These are phyloP conservation scores for Coenobita brevimanus DNA, from an alignment of 1,140 invertebrate species.

Conservation along the genomic window DNA sequence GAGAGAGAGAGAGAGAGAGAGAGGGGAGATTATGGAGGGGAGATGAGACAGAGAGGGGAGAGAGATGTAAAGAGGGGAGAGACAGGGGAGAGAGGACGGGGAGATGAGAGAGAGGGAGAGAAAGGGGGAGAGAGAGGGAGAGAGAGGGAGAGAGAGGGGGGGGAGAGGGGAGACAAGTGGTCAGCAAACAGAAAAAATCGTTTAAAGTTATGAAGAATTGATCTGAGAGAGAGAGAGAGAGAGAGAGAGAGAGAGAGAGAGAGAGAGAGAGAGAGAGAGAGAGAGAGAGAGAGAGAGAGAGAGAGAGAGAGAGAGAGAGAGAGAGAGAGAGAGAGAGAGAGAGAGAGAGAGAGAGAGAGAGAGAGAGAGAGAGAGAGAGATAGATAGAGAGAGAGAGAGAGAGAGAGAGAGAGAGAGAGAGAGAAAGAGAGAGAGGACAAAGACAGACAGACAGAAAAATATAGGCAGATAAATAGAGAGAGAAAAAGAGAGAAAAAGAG, in stretches of 20 bases:
- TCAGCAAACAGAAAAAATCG: slow-evolving; percentile 38
- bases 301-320: neutral
- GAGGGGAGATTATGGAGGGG: neutral
- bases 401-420: neutral
- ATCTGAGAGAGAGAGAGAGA: slow-evolving; percentile 6
- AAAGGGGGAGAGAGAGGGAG: neutral
- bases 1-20: neutral
- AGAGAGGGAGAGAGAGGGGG: neutral
- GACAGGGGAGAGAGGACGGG: neutral
- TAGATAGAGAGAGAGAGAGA: neutral
- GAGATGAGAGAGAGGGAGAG: neutral
- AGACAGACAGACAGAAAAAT: too few species aligned
- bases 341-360: slow-evolving; percentile 9
- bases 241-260: neutral
- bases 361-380: too few species aligned
- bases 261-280: neutral
- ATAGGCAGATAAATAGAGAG: neutral
- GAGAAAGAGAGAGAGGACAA: too few species aligned
- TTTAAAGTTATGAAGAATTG: slow-evolving; percentile 35
- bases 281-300: neutral
- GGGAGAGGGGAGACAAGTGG: slow-evolving; percentile 3
- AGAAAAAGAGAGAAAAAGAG: neutral
- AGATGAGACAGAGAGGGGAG: neutral
- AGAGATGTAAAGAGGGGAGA: neutral
- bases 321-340: slow-evolving; percentile 8